A percentile compares a stretch with the other conserved stretches of the same genome.
Evolutionary conservation across 2,113 vertebrate species (phyloP).

Genomic region (Tringa solitaria): DNA sequence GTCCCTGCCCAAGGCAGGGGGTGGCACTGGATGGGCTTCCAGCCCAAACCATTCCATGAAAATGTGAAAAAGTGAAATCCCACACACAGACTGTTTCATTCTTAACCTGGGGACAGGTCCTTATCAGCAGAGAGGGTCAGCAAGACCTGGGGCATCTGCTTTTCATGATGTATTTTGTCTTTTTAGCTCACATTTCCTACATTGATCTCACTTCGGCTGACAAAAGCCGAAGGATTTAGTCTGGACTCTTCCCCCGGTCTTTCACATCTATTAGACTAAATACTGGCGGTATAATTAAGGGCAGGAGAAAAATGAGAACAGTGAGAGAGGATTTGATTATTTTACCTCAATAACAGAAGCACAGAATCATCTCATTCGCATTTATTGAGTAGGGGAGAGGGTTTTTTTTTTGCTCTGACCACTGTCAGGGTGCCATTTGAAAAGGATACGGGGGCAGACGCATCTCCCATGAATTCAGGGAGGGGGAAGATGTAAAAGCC

Average conservation of each 20-base stretch:
- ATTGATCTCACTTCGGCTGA: neutral
- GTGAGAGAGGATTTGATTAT: neutral
- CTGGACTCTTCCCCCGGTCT: neutral
- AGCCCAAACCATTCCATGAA: neutral
- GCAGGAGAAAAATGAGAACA: neutral
- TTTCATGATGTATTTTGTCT: neutral
- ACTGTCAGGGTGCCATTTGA: neutral
- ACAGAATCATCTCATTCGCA: neutral
- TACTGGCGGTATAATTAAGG: neutral
- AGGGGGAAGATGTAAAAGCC: neutral
- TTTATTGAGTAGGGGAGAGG: neutral
- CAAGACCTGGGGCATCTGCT: neutral
- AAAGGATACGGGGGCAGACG: neutral
- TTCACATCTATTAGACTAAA: neutral
- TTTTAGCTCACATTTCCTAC: neutral
- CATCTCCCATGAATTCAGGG: neutral
- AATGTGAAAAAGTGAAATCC: neutral
- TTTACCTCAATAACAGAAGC: neutral
- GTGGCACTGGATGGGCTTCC: neutral
- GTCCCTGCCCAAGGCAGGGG: neutral
- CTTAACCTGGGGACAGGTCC: neutral
- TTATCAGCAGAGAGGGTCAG: neutral
- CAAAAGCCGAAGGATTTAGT: neutral
- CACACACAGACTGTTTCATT: neutral
- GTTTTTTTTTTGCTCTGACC: rapidly evolving